These are phyloP conservation scores for Zoanthus sansibaricus DNA, from an alignment of 92 coral and sea anemone species.

Conservation along the genomic window DNA sequence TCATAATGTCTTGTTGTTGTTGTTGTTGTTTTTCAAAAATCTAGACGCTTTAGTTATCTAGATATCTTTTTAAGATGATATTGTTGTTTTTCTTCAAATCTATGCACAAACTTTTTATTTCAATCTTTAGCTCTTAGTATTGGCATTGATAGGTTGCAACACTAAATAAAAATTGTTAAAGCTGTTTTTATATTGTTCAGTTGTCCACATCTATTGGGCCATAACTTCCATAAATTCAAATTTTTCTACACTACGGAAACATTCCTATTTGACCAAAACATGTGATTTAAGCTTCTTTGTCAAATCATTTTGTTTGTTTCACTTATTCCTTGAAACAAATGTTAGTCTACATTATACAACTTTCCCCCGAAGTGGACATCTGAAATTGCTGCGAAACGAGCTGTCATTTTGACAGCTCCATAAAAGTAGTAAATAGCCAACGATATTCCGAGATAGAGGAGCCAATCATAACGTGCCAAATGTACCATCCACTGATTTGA, in stretches of 20 bases:
- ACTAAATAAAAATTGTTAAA: background rate
- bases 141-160: conserved; percentile 12
- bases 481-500: background rate
- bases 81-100: conserved; percentile 11
- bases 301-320: background rate
- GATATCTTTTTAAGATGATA: too few species aligned
- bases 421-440: conserved; percentile 11
- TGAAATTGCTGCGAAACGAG: background rate
- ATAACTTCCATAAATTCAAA: conserved; percentile 6
- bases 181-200: conserved; percentile 1
- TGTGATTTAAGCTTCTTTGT: conserved; percentile 10
- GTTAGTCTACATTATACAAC: too few species aligned
- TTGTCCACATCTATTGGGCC: conserved; percentile 10
- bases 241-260: background rate
- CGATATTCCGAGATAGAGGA: background rate
- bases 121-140: conserved; percentile 1
- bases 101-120: background rate
- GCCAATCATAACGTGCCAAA: background rate
- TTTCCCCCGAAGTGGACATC: background rate
- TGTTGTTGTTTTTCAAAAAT: too few species aligned
- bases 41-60: too few species aligned
- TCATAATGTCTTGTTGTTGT: too few species aligned
- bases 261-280: conserved; percentile 15
- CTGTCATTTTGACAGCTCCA: background rate
- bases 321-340: too few species aligned